A percentile compares a stretch with the other conserved stretches of the same genome.
Conservation (phyloP, 2,113 vertebrate species). For the Clupea harengus region DNA sequence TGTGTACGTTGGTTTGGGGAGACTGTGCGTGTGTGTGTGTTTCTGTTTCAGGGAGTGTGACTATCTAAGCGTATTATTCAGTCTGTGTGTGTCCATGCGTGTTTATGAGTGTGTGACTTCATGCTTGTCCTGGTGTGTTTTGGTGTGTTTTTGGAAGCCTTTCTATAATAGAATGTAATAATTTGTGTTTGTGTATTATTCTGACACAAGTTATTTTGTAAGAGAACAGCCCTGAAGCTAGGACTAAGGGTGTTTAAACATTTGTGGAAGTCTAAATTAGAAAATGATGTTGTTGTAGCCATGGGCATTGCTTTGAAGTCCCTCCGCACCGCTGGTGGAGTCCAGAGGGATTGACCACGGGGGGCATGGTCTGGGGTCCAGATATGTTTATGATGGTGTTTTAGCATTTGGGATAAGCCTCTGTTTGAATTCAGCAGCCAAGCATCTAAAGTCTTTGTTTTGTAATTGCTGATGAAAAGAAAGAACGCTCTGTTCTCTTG, state of each 20-base stretch:
- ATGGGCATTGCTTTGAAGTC: background rate
- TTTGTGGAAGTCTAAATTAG: background rate
- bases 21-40: background rate
- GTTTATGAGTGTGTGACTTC: background rate
- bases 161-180: background rate
- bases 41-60: background rate
- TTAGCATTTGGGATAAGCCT: background rate
- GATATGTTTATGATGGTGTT: background rate
- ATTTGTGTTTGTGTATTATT: background rate
- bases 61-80: background rate
- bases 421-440: background rate
- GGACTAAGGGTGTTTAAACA: background rate
- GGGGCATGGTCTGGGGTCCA: background rate
- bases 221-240: background rate
- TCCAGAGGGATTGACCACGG: background rate
- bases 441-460: background rate
- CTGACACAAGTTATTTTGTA: background rate
- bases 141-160: background rate
- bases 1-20: background rate
- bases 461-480: background rate
- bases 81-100: background rate
- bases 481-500: background rate
- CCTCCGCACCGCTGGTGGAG: background rate
- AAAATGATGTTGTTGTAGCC: background rate
- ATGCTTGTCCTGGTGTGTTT: background rate